Evolutionary conservation across 2,888 invertebrate genomes (phyloP), one percentile per base, ranked within the genome.

Genomic region (Nomada goodeniana): DNA sequence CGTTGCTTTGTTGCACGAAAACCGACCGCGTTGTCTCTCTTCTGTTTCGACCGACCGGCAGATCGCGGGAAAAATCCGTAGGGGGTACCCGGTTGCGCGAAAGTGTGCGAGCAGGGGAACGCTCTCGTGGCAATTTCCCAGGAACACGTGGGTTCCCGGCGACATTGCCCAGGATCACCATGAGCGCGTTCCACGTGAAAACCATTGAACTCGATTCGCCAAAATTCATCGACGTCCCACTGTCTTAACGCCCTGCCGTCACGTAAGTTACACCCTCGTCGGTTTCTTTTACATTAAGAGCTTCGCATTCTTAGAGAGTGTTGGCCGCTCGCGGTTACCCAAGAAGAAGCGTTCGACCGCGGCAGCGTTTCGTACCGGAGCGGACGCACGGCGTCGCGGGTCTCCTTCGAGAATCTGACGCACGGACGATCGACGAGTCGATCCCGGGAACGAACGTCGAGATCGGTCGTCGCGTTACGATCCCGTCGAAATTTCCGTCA

Each of bases 111-210:
- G 18, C 3, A 10, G 20, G 61, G 18, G 72, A 69, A 71, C 53
- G 69, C 44, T 72, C 74, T 23, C 26, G 57, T 77, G 71, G 71
- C 65, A 57, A 78, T 79, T 76, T 76, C 76, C 57, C 68, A 85
- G 82, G 73, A 76, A 64, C 61, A 55, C 64, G 55, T n/a, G 71
- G 29, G 53, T 68, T 68, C 61, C 60, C 68, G 73, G 44, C 42
- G 53, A 64, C 63, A 26, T 65, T 50, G 59, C 29, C 61, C 57
- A 72, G 73, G 64, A 79, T 81, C 73, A 55, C 60, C 29, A 65
- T 61, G 64, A 78, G 60, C 60, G 67, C 67, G 52, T 68, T 53
- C 63, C 57, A 59, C 78, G 64, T 60, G 55, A 53, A 69, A 53
- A 68, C 60, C 78, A 67, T 60, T 74, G 76, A 79, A 76, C 68